Percentiles rank a stretch among this genome's conserved stretches.
These are phyloP conservation scores for Scytalopus superciliaris DNA, from an alignment of 2,113 vertebrate genomes.

Conservation along the genomic window DNA sequence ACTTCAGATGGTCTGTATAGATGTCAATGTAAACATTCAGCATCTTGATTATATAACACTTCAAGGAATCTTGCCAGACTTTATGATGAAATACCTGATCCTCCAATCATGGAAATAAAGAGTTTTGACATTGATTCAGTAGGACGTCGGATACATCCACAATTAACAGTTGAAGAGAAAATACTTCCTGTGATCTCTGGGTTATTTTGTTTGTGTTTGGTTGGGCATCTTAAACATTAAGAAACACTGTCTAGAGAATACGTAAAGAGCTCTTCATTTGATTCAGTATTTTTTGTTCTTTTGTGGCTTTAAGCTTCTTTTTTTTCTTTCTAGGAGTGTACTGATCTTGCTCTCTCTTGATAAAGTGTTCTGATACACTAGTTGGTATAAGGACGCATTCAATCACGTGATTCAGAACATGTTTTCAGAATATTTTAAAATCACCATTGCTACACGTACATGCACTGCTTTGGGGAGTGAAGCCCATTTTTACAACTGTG, in stretches of 20 bases:
- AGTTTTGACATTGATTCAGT: not conserved
- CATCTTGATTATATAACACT: not conserved
- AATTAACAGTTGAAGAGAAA: not conserved
- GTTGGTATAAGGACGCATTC: not conserved
- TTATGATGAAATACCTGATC: not conserved
- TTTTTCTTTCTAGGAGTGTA: not conserved
- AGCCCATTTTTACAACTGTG: not conserved
- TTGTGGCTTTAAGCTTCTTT: not conserved
- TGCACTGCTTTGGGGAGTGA: not conserved
- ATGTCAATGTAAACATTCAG: not conserved
- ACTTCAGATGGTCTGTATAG: not conserved
- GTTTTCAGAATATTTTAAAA: not conserved
- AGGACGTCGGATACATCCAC: not conserved
- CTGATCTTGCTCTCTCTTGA: not conserved
- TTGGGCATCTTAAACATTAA: not conserved
- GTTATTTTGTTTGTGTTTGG: not conserved
- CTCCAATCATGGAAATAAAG: not conserved
- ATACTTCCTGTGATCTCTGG: not conserved
- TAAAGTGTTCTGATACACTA: not conserved
- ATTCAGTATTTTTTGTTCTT: fast-evolving
- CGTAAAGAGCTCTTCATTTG: not conserved
- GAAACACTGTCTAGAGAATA: not conserved
- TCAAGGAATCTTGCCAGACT: not conserved
- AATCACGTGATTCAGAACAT: not conserved
- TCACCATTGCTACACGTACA: not conserved